A percentile compares a stretch with the other conserved stretches of the same genome.
phyloP scores from a whole-genome alignment of 2,888 invertebrate genomes.

The Cataglyphis livida region DNA sequence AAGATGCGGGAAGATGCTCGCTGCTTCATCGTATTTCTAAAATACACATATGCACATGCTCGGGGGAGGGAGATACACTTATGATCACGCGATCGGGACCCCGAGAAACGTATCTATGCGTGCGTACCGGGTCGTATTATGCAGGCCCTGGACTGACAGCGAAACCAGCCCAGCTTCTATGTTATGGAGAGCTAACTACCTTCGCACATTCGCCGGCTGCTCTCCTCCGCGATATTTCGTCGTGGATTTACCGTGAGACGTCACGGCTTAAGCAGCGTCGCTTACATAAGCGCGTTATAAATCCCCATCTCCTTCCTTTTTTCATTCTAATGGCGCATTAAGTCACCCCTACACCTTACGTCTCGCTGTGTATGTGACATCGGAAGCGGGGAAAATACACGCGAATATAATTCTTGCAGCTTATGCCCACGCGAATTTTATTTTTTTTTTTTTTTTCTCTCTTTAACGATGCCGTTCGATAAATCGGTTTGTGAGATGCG shows the following conservation, averaged over 20 bases:
- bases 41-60: background rate
- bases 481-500: background rate
- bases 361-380: background rate
- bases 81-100: slow-evolving; percentile 66
- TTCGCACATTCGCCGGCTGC: slow-evolving; percentile 9
- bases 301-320: slow-evolving; percentile 2
- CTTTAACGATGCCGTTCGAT: background rate
- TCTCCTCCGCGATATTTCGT: slow-evolving; percentile 37
- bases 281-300: slow-evolving; percentile 43
- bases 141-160: slow-evolving; percentile 51
- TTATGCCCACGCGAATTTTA: background rate
- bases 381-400: background rate
- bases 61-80: slow-evolving; percentile 22
- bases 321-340: slow-evolving; percentile 19
- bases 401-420: background rate
- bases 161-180: slow-evolving; percentile 47
- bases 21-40: slow-evolving; percentile 11
- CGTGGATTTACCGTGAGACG: slow-evolving; percentile 28
- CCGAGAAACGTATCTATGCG: slow-evolving; percentile 57
- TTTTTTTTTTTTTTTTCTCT: background rate
- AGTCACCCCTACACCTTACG: background rate
- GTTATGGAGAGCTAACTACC: background rate
- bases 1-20: background rate
- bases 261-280: slow-evolving; percentile 10
- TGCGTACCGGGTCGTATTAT: slow-evolving; percentile 55